These are phyloP conservation scores for Sisyra terminalis DNA, from an alignment of 2,888 invertebrate species.

Conservation along the genomic window DNA sequence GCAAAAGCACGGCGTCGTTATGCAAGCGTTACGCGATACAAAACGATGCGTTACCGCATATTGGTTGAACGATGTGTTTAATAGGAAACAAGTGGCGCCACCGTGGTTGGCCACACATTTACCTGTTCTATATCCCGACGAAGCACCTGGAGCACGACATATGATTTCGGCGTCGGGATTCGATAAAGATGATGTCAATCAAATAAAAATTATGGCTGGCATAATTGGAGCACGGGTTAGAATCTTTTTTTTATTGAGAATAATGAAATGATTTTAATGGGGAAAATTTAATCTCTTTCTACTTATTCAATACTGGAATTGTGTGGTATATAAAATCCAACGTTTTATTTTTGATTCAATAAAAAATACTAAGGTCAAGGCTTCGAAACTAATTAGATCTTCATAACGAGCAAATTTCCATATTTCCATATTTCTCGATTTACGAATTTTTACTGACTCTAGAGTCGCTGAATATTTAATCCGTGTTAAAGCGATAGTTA, in stretches of 20 bases:
- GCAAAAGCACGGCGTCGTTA: conserved; percentile 78
- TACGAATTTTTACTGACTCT: too few relatives aligned
- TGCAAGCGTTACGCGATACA: conserved; percentile 57
- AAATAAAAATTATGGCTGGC: conserved; percentile 70
- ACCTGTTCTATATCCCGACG: conserved; percentile 45
- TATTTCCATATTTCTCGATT: too few relatives aligned
- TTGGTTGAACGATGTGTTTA: conserved; percentile 84
- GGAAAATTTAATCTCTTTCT: not conserved
- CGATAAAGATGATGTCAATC: conserved; percentile 65
- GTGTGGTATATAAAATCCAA: not conserved
- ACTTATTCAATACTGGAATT: too few relatives aligned
- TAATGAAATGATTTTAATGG: not conserved
- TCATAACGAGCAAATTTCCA: too few relatives aligned
- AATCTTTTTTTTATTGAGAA: conserved; percentile 9
- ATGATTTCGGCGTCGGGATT: conserved; percentile 81
- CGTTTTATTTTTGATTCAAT: too few relatives aligned
- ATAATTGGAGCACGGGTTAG: conserved; percentile 73
- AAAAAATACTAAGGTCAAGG: too few relatives aligned
- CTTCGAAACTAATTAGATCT: too few relatives aligned
- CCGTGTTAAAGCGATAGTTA: too few relatives aligned
- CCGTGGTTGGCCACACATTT: conserved; percentile 92
- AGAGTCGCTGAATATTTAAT: too few relatives aligned
- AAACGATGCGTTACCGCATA: conserved; percentile 64
- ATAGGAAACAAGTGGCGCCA: conserved; percentile 69
- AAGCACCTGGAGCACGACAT: conserved; percentile 57